Percentiles rank a stretch among this genome's conserved stretches.
phyloP scores from a whole-genome alignment of 2,888 invertebrate genomes.

The Unio pictorum region DNA sequence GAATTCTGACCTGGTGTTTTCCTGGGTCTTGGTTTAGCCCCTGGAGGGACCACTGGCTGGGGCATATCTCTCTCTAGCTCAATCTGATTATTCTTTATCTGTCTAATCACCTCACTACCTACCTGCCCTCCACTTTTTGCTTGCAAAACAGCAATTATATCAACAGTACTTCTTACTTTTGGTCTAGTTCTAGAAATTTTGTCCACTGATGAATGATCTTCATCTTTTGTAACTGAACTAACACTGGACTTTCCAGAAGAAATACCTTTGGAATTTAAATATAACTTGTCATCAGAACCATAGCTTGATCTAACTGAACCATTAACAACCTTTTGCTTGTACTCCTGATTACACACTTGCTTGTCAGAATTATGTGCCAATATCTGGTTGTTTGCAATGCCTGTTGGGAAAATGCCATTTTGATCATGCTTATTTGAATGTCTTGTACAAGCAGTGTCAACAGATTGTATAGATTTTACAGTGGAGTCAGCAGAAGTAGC shows the following conservation, averaged over 20 bases:
- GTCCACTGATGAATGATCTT: constrained; percentile 16
- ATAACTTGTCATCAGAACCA: no score
- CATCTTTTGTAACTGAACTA: no score
- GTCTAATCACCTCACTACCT: constrained; percentile 59
- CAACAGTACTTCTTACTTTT: constrained; percentile 83
- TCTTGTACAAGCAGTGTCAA: constrained; percentile 12
- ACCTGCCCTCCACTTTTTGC: constrained; percentile 71
- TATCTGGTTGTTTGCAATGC: no score
- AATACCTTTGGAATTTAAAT: no score
- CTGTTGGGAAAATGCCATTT: no score
- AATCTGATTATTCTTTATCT: constrained; percentile 63
- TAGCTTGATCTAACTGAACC: no score
- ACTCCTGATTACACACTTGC: no score
- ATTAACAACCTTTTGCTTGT: no score
- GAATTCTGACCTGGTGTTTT: constrained; percentile 50
- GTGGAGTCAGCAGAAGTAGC: constrained; percentile 14
- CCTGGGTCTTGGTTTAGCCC: constrained; percentile 60
- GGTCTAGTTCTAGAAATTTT: constrained; percentile 70
- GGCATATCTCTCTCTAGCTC: constrained; percentile 54
- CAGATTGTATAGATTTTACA: constrained; percentile 4
- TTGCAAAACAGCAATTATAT: constrained; percentile 83
- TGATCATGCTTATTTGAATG: not conserved
- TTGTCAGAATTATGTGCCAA: no score
- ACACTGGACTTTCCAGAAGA: no score
- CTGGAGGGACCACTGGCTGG: constrained; percentile 61